Conservation (phyloP, 2,113 vertebrate genomes). For the Puffinus mauretanicus region DNA sequence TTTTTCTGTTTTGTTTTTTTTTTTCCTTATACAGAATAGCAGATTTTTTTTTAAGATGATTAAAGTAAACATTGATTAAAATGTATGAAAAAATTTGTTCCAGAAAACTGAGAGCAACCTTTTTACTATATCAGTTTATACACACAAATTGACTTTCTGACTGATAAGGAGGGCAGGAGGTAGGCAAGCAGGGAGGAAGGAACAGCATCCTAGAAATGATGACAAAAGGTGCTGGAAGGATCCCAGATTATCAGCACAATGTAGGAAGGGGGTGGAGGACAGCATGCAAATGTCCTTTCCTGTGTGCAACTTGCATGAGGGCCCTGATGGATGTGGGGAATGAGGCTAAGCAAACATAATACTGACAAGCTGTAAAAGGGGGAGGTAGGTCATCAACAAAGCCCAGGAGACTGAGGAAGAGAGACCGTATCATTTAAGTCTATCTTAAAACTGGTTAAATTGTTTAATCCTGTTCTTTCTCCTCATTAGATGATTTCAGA, state of each 20-base stretch:
- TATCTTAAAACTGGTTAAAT: neutral
- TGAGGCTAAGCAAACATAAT: neutral
- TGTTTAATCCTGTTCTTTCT: neutral
- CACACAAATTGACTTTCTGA: neutral
- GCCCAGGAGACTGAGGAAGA: neutral
- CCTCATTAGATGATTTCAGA: neutral
- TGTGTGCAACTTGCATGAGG: neutral
- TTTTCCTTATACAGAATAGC: neutral
- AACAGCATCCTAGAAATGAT: neutral
- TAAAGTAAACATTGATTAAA: neutral
- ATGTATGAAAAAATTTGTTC: neutral
- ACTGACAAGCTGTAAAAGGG: neutral
- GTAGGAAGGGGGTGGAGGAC: neutral
- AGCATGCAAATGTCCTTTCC: neutral
- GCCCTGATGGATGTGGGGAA: neutral
- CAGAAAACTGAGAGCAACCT: neutral
- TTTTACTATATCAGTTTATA: neutral
- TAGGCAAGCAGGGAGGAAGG: neutral
- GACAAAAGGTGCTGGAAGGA: constrained; percentile 1
- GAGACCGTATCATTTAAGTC: neutral
- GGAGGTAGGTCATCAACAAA: neutral
- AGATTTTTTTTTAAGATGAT: neutral
- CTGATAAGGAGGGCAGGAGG: neutral
- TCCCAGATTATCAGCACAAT: neutral
- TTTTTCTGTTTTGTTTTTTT: neutral